Evolutionary conservation across 2,797 vertebrate genomes (phyloP).

Genomic region (Atherinosoma microstoma): DNA sequence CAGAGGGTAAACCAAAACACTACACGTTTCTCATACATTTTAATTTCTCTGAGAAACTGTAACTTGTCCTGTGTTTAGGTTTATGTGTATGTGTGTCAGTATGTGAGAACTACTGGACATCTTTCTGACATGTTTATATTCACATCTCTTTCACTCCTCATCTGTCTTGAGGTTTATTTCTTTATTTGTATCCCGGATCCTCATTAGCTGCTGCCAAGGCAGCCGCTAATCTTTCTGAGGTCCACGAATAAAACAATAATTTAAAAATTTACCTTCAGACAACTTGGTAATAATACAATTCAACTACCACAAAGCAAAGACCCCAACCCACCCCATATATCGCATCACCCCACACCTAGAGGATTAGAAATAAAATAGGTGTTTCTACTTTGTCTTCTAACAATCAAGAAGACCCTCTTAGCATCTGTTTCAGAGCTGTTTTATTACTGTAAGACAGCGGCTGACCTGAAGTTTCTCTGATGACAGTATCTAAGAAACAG

Average conservation of each 20-base stretch:
- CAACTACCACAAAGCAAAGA: no score
- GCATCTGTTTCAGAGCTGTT: constrained; percentile 7
- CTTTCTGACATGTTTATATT: constrained; percentile 18
- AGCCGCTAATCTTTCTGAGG: no score
- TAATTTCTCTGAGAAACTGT: no score
- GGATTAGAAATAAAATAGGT: no score
- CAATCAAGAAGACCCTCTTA: constrained; percentile 8
- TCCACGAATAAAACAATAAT: no score
- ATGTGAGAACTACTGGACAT: background rate
- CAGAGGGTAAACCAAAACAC: constrained; percentile 35
- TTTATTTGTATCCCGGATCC: no score
- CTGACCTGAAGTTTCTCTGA: constrained; percentile 21
- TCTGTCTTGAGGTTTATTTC: constrained; percentile 7
- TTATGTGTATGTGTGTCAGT: constrained; percentile 1
- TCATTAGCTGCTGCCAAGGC: no score
- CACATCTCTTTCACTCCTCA: constrained; percentile 26
- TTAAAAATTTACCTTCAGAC: no score
- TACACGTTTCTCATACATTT: constrained; percentile 28
- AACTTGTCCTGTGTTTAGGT: background rate
- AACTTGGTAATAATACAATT: no score
- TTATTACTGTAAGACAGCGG: constrained; percentile 3
- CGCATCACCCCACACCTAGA: no score
- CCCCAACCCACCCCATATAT: no score
- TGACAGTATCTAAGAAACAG: constrained; percentile 14
- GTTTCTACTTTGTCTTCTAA: constrained; percentile 21